These are phyloP conservation scores for Mesoclemmys tuberculata DNA, from an alignment of 2,113 vertebrate species.

Conservation along the genomic window DNA sequence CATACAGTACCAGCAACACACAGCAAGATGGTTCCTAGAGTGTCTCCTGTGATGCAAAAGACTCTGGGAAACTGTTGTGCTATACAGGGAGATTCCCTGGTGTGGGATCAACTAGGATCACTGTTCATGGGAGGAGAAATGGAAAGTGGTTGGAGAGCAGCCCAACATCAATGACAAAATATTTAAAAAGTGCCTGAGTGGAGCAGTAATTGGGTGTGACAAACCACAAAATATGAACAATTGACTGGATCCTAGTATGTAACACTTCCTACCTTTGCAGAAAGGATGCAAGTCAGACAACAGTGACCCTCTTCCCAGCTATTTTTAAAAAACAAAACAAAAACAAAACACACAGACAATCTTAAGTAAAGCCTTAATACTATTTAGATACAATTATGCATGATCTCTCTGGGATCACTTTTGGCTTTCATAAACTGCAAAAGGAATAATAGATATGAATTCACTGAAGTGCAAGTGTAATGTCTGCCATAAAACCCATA, in stretches of 20 bases:
- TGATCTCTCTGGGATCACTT: constrained; percentile 2
- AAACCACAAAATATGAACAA: background rate
- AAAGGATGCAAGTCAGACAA: background rate
- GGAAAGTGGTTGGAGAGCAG: background rate
- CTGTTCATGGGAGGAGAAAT: background rate
- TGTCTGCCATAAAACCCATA: background rate
- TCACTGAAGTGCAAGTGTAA: constrained; percentile 1
- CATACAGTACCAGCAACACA: background rate
- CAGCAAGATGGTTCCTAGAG: background rate
- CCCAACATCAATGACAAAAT: background rate
- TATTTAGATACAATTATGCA: constrained; percentile 10
- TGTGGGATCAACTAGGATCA: background rate
- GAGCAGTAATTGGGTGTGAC: background rate
- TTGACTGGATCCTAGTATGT: background rate
- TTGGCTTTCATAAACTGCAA: constrained; percentile 28
- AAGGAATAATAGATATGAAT: constrained; percentile 20
- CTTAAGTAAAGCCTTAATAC: background rate
- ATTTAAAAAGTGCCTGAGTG: background rate
- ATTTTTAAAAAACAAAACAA: background rate
- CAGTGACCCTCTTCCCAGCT: background rate
- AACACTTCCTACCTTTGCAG: background rate
- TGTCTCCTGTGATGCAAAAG: too few species aligned
- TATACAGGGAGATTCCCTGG: background rate
- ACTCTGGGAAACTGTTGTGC: too few species aligned
- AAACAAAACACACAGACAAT: background rate